Conservation (phyloP, 2,888 invertebrate genomes). For the Papilio gigon region DNA sequence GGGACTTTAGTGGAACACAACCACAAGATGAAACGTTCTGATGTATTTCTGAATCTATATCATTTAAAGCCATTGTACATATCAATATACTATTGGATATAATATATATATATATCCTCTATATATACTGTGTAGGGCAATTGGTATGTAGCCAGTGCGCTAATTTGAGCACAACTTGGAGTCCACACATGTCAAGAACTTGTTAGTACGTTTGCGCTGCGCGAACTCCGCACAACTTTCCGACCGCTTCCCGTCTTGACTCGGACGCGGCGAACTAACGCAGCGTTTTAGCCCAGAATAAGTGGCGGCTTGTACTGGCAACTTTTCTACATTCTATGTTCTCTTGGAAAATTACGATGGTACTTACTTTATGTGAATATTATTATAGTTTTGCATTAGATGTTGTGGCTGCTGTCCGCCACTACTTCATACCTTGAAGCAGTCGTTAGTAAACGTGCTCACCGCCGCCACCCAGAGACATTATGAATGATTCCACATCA, state of each 20-base stretch:
- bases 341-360: not conserved
- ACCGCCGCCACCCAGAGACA: no score
- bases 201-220: conserved; percentile 19
- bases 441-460: no score
- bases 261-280: conserved; percentile 16
- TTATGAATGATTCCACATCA: not conserved
- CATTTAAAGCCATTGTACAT: no score
- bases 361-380: no score
- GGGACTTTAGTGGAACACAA: no score
- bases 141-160: conserved; percentile 1
- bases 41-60: no score
- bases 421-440: no score
- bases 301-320: not conserved
- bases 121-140: not conserved
- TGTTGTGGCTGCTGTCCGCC: no score
- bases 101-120: not conserved
- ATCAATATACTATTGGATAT: no score
- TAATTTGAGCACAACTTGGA: conserved; percentile 8
- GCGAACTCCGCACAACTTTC: conserved; percentile 13
- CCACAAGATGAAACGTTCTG: no score
- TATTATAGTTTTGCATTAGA: no score
- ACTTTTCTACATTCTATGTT: not conserved
- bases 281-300: conserved; percentile 21
- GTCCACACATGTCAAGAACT: conserved; percentile 17
- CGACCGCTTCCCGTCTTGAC: conserved; percentile 31